Conservation (phyloP, 1,140 invertebrate genomes). For the Pectinophora gossypiella region DNA sequence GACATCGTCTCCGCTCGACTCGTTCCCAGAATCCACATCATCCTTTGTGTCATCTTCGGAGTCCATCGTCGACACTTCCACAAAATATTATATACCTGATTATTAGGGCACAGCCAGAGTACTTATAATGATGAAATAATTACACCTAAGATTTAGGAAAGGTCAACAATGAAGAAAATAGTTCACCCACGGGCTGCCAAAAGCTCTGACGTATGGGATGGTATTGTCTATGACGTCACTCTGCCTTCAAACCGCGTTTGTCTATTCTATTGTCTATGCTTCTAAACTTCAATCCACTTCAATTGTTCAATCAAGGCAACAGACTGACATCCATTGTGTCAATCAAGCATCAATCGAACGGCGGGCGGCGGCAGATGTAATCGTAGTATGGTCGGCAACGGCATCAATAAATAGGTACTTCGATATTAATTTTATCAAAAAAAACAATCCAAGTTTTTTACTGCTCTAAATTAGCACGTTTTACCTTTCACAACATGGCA, state of each 20-base stretch:
- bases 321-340: no score
- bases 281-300: not conserved
- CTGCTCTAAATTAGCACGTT: no score
- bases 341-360: no score
- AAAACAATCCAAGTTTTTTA: no score
- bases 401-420: no score
- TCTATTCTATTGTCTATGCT: conserved; percentile 14
- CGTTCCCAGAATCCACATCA: conserved; percentile 93
- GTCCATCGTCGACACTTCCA: conserved; percentile 81
- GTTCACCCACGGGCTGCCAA: conserved; percentile 74
- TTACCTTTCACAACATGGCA: no score
- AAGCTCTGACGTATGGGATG: conserved; percentile 68
- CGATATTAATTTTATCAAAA: no score
- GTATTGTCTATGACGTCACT: conserved; percentile 36
- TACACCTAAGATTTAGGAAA: conserved; percentile 76
- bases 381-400: no score
- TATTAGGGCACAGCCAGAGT: conserved; percentile 54
- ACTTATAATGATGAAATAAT: conserved; percentile 70
- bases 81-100: conserved; percentile 49
- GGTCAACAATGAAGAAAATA: conserved; percentile 77
- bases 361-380: no score
- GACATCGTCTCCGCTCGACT: conserved; percentile 93
- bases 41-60: conserved; percentile 93
- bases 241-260: conserved; percentile 1
- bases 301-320: no score